Evolutionary conservation across 2,113 vertebrate genomes (phyloP).

Genomic region (Cisticola juncidis): DNA sequence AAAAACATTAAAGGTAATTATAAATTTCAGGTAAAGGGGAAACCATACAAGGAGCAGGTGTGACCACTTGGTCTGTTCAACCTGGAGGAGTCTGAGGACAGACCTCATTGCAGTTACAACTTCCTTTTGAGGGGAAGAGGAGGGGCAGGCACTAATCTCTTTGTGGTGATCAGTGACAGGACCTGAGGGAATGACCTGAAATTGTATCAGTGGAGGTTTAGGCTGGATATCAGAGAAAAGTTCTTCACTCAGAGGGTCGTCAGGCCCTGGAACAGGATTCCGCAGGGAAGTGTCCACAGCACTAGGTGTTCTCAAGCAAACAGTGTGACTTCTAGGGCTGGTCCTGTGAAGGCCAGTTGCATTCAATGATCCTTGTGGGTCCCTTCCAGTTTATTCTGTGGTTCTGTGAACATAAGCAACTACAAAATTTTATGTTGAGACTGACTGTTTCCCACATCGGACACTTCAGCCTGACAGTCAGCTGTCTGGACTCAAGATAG

Average conservation of each 20-base stretch:
- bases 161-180: background rate
- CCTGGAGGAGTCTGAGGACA: background rate
- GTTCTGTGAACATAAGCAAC: background rate
- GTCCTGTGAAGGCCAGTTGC: background rate
- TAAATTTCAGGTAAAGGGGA: background rate
- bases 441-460: accelerated
- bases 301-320: background rate
- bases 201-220: background rate
- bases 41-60: background rate
- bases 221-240: background rate
- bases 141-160: background rate
- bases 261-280: accelerated
- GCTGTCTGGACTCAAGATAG: background rate
- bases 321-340: background rate
- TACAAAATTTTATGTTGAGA: background rate
- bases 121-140: accelerated
- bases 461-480: background rate
- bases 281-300: background rate
- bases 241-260: background rate
- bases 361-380: background rate
- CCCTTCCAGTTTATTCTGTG: background rate
- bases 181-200: background rate
- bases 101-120: background rate
- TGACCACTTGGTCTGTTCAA: background rate
- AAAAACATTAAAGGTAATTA: background rate